Evolutionary conservation across 2,888 invertebrate species (phyloP), one percentile per base, ranked within the genome.

Genomic region (Shargacucullia verbasci): DNA sequence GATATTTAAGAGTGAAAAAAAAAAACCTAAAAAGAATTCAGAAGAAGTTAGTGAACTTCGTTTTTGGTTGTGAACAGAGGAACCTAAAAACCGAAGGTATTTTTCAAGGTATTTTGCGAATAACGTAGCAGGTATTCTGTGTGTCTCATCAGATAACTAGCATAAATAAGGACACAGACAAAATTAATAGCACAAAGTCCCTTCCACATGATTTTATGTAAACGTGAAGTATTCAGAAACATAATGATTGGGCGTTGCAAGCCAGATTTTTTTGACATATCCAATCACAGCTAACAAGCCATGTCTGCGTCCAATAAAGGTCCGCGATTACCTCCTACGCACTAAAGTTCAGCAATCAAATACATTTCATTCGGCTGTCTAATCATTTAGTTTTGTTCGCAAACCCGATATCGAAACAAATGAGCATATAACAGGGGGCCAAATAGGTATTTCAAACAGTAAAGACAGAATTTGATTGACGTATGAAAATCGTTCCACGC

Each of bases 401-500:
- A 58, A 64, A 57, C 41, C 57, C 35, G 56, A 39, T 58, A 41
- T 20, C 14, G 11, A 50, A 57, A 29, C 55, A 60, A 64, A 69
- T 53, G 39, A 55, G 29, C 37, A 64, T 58, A 47, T 43, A 68
- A 39, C 50, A 44, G 58, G 41, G 52, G 39, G 34, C 7, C 14
- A 38, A 61, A 55, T 43, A 63, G 78, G 79, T 83, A 86, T 85
- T 70, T 81, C 76, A 58, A 71, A 75, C 79, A 80, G 78, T 82
- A 83, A 85, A 81, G 41, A 69, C 76, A 72, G 76, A 82, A 84
- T 82, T 83, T 73, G 81, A 76, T 79, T 64, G 68, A 66, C 75
- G 70, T 85, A 88, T 85, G 85, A 79, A 83, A 78, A 77, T 71
- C 57, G 73, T 81, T 82, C 71, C 85, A 85, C 82, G 86, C 81